A percentile compares a stretch with the other conserved stretches of the same genome.
These are phyloP conservation scores for Aphelenchoides avenae DNA, from an alignment of 1,140 invertebrate genomes.

Conservation along the genomic window DNA sequence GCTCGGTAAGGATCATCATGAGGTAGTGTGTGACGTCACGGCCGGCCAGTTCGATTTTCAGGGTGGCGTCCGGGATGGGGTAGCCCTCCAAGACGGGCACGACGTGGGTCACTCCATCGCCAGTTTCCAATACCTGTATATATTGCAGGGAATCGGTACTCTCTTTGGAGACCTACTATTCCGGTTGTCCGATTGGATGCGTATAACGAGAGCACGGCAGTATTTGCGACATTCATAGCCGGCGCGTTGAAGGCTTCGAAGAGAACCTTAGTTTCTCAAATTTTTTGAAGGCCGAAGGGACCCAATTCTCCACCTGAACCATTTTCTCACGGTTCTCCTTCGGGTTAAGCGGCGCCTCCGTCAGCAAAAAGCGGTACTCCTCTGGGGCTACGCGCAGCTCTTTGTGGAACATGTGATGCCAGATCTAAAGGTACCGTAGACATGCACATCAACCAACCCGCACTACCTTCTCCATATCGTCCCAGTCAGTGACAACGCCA, in stretches of 20 bases:
- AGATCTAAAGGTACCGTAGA: too few species aligned
- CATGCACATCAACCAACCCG: too few species aligned
- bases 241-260: slow-evolving; percentile 99
- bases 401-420: slow-evolving; percentile 88
- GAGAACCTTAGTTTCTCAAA: slow-evolving; percentile 98
- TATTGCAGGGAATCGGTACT: too few species aligned
- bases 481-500: slow-evolving; percentile 98
- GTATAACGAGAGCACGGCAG: slow-evolving; percentile 95
- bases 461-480: slow-evolving; percentile 97
- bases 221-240: slow-evolving; percentile 91
- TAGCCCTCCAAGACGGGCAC: slow-evolving; percentile 99
- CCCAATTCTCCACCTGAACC: too few species aligned
- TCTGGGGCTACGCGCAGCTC: slow-evolving; percentile 84
- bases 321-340: slow-evolving; percentile 90
- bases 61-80: slow-evolving; percentile 96
- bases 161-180: slow-evolving; percentile 73
- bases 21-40: slow-evolving; percentile 91
- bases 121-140: slow-evolving; percentile 90
- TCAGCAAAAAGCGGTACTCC: slow-evolving; percentile 95
- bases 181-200: slow-evolving; percentile 82
- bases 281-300: too few species aligned
- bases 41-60: slow-evolving; percentile 94
- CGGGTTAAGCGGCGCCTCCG: slow-evolving; percentile 96
- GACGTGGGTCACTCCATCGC: slow-evolving; percentile 97
- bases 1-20: slow-evolving; percentile 82